A percentile compares a stretch with the other conserved stretches of the same genome.
Conservation (phyloP, 2,888 invertebrate species). For the Ephialtes manifestator region DNA sequence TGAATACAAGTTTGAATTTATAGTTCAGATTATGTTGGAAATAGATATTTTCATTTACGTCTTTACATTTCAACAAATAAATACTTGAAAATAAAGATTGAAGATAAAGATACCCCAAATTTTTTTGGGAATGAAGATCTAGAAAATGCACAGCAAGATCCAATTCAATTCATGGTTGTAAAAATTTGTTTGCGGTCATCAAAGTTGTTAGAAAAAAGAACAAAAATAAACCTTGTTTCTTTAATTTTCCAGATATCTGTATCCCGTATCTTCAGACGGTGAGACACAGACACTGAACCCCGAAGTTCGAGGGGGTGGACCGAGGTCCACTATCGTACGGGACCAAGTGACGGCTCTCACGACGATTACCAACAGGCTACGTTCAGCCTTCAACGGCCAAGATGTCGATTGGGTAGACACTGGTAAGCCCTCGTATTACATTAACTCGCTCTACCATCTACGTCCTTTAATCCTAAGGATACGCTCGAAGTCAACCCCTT, state of each 20-base stretch:
- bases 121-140: no score
- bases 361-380: constrained; percentile 92
- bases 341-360: constrained; percentile 93
- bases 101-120: no score
- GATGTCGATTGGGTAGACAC: constrained; percentile 95
- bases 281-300: constrained; percentile 91
- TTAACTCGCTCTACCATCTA: background rate
- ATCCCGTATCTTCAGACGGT: constrained; percentile 90
- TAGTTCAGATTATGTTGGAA: no score
- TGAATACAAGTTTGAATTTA: no score
- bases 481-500: background rate
- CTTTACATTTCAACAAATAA: no score
- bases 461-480: no score
- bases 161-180: no score
- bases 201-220: background rate
- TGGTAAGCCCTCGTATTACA: constrained; percentile 83
- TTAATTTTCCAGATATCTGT: constrained; percentile 87
- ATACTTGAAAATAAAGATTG: no score
- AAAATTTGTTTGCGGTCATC: background rate
- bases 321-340: constrained; percentile 87
- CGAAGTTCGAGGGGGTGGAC: constrained; percentile 88
- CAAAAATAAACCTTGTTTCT: background rate
- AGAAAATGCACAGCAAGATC: no score
- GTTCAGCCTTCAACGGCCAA: constrained; percentile 95
- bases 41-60: no score